These are phyloP conservation scores for Cataglyphis livida DNA, from an alignment of 2,888 invertebrate genomes.

Conservation along the genomic window DNA sequence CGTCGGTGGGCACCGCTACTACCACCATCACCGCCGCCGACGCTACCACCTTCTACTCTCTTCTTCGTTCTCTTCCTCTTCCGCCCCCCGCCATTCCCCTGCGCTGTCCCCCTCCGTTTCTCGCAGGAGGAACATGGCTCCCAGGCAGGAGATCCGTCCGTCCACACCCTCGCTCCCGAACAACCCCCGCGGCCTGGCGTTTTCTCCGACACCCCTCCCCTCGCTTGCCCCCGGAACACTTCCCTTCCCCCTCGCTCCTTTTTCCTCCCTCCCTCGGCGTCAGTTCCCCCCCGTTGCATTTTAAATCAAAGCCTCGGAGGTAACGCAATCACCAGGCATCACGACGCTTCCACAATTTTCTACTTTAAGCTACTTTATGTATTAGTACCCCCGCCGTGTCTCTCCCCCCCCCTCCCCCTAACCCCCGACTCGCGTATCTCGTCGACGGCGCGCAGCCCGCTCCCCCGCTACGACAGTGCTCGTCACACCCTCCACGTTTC, in stretches of 20 bases:
- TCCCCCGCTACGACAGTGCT: conserved; percentile 57
- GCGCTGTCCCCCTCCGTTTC: conserved; percentile 57
- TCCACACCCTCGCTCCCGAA: conserved; percentile 63
- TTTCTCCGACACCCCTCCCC: conserved; percentile 67
- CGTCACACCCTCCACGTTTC: conserved; percentile 50
- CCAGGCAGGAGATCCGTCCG: conserved; percentile 75
- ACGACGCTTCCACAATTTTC: conserved; percentile 86
- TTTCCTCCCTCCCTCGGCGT: conserved; percentile 55
- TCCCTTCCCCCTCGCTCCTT: conserved; percentile 58
- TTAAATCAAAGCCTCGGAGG: conserved; percentile 86
- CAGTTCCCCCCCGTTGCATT: conserved; percentile 82
- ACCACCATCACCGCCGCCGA: conserved; percentile 20
- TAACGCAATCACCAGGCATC: conserved; percentile 86
- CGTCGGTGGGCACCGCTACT: conserved; percentile 44
- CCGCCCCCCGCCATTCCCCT: conserved; percentile 18
- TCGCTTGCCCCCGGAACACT: conserved; percentile 59
- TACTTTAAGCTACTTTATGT: conserved; percentile 86
- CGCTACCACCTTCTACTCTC: conserved; percentile 64
- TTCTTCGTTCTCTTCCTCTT: conserved; percentile 68
- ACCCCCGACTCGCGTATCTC: conserved; percentile 49
- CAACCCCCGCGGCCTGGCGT: conserved; percentile 62
- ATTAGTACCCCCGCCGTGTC: conserved; percentile 80
- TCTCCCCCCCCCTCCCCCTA: conserved; percentile 24
- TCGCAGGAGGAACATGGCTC: conserved; percentile 76
- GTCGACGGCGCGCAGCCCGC: conserved; percentile 61